phyloP scores from a whole-genome alignment of 2,113 vertebrate species.

The Misgurnus anguillicaudatus region DNA sequence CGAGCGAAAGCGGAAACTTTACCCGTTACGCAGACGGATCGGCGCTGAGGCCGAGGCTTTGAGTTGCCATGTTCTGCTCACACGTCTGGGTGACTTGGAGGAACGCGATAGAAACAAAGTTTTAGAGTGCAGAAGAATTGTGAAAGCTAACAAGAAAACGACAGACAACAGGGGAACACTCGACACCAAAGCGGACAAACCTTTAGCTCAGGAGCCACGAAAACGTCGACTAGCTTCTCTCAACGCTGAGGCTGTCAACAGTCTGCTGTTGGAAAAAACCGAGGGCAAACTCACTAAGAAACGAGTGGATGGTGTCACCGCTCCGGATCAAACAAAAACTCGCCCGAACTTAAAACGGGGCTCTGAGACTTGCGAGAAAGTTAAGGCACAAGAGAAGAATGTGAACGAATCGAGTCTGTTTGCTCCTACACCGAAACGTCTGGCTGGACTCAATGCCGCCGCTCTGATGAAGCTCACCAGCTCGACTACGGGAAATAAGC shows the following conservation, averaged over 20 bases:
- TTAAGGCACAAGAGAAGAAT: slow-evolving; percentile 65
- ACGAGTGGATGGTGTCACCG: slow-evolving; percentile 58
- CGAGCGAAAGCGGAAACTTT: slow-evolving; percentile 81
- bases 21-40: slow-evolving; percentile 83
- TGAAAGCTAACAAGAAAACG: slow-evolving; percentile 36
- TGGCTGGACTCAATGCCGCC: slow-evolving; percentile 92
- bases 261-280: slow-evolving; percentile 84
- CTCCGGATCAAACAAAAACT: slow-evolving; percentile 46
- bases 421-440: slow-evolving; percentile 82
- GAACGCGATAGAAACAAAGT: slow-evolving; percentile 21
- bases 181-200: slow-evolving; percentile 57
- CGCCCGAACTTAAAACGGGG: slow-evolving; percentile 44
- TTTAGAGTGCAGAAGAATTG: slow-evolving; percentile 28
- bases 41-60: slow-evolving; percentile 65
- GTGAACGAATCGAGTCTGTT: slow-evolving; percentile 54
- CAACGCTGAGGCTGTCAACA: slow-evolving; percentile 94
- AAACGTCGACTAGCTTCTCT: slow-evolving; percentile 92
- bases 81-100: slow-evolving; percentile 76
- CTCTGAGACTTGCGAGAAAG: slow-evolving; percentile 59
- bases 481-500: slow-evolving; percentile 73
- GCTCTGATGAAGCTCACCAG: slow-evolving; percentile 92
- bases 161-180: slow-evolving; percentile 47
- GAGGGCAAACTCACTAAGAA: slow-evolving; percentile 71
- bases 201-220: slow-evolving; percentile 74
- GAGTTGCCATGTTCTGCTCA: slow-evolving; percentile 88